Evolutionary conservation across 2,888 invertebrate genomes (phyloP).

Genomic region (Acanthococcus lagerstroemiae): DNA sequence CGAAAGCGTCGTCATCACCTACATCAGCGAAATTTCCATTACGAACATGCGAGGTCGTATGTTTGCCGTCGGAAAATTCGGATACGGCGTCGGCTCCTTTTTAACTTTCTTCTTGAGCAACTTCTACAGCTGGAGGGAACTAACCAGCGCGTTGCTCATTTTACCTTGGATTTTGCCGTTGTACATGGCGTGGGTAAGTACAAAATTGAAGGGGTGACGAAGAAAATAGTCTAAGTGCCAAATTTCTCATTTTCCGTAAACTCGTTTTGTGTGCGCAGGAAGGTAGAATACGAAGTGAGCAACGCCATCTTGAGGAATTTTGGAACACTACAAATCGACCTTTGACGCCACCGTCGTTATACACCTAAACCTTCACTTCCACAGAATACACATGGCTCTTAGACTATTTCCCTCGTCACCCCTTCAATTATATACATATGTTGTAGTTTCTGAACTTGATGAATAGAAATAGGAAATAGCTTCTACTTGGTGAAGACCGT

Average conservation of each 20-base stretch:
- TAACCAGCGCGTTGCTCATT: background rate
- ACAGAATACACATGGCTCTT: too few species aligned
- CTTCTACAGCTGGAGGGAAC: background rate
- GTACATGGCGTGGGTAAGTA: slow-evolving; percentile 5
- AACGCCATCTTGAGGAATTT: too few species aligned
- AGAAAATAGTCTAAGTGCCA: too few species aligned
- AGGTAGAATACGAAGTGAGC: too few species aligned
- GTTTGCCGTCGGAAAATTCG: slow-evolving; percentile 7
- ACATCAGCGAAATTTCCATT: slow-evolving; percentile 11
- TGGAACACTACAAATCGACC: too few species aligned
- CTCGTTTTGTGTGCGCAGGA: background rate
- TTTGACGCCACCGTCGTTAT: too few species aligned
- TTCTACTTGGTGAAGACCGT: too few species aligned
- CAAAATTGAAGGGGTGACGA: background rate
- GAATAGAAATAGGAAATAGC: too few species aligned
- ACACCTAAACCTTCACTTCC: too few species aligned
- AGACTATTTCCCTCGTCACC: too few species aligned
- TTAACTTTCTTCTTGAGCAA: background rate
- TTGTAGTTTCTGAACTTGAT: too few species aligned
- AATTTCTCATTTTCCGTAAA: background rate
- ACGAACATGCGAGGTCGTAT: slow-evolving; percentile 7
- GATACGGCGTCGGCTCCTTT: slow-evolving; percentile 9
- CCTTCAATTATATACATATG: too few species aligned
- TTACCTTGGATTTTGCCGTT: background rate
- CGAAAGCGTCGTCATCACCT: slow-evolving; percentile 4